Base-by-base conservation (phyloP, 2,888 invertebrate genomes). In the Luperina nickerlii region DNA sequence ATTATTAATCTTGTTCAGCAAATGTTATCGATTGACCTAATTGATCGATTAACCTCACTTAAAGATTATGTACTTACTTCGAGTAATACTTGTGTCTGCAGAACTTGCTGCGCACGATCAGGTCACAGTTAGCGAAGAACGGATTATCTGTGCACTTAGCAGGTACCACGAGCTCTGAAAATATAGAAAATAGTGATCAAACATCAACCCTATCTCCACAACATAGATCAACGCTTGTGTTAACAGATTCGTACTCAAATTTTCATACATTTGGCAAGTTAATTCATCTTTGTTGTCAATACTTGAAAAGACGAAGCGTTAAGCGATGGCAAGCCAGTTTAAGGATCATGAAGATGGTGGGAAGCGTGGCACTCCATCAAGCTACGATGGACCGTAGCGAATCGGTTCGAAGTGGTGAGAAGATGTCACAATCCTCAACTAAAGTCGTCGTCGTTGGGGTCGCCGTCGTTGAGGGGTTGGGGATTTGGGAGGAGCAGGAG, bases 31-130 rank as follows among this genome's bases (percentile, higher is more conserved):
- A 80, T 79, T 74, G 73, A 76, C 82, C 84, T 80, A 62, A 71
- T 80, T 76, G 20, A 74, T 83, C 69, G 62, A 78, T 78, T 78
- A 74, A 86, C 78, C 67, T 70, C 57, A 69, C 51, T 84, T 60
- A 84, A 38, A 4, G 51, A 73, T 38, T 45, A 69, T 66, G 13
- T 74, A 94, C 95, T 93, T 92, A 97, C 95, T 97, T 97, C 87
- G 99, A 98, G 95, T 99, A 99, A 96, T 99, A 99, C 87, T 97
- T 97, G 96, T 99, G 99, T n/a, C 97, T 97, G 94, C 99, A 99
- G 94, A 98, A 98, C 79, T 97, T 97, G 79, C 98, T 99, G 91
- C 97, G 97, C 6, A 99, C 99, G 90, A 99, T 99, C 78, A 99
- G 97, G 67, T 97, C 97, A 95, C 99, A 99, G 93, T 99, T 98